Evolutionary conservation across 2,113 vertebrate genomes (phyloP).

Genomic region (Aplodontia rufa): DNA sequence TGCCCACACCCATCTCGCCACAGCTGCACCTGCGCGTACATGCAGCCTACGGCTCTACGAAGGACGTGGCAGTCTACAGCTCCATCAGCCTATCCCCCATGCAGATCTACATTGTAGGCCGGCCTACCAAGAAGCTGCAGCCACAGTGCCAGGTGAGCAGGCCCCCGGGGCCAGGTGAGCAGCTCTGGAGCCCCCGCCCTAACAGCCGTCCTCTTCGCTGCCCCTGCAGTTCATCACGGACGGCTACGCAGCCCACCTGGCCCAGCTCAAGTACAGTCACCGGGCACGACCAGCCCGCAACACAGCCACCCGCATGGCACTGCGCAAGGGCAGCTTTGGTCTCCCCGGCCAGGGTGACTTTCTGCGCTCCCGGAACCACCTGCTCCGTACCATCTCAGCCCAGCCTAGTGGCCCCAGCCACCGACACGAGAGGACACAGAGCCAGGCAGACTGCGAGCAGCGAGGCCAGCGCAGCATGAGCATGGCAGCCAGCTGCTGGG

Average conservation of each 20-base stretch:
- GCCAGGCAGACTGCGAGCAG: slow-evolving; percentile 92
- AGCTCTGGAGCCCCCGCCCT: accelerated
- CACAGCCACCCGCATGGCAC: slow-evolving; percentile 90
- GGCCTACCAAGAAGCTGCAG: slow-evolving; percentile 96
- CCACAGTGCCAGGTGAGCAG: slow-evolving; percentile 95
- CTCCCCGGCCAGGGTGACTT: slow-evolving; percentile 94
- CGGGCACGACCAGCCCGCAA: slow-evolving; percentile 94
- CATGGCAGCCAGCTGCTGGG: slow-evolving; percentile 95
- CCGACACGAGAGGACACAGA: slow-evolving; percentile 93
- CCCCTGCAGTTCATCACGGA: slow-evolving; percentile 93
- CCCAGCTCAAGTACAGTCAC: slow-evolving; percentile 96
- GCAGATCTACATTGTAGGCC: slow-evolving; percentile 97
- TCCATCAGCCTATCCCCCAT: slow-evolving; percentile 93
- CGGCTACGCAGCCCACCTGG: slow-evolving; percentile 95
- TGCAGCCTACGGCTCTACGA: slow-evolving; percentile 96
- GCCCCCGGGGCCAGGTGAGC: accelerated
- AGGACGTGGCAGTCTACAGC: slow-evolving; percentile 97
- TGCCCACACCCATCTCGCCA: neutral
- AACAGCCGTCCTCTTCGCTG: accelerated
- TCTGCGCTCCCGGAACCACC: slow-evolving; percentile 96
- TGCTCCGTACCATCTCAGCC: slow-evolving; percentile 95
- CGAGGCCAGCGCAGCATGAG: slow-evolving; percentile 96
- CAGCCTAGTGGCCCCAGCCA: slow-evolving; percentile 85
- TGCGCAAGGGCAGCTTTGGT: slow-evolving; percentile 97
- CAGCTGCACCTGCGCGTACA: slow-evolving; percentile 96